Percentiles rank a stretch among this genome's conserved stretches.
Evolutionary conservation across 2,888 invertebrate genomes (phyloP).

Genomic region (Lochmaea capreae): DNA sequence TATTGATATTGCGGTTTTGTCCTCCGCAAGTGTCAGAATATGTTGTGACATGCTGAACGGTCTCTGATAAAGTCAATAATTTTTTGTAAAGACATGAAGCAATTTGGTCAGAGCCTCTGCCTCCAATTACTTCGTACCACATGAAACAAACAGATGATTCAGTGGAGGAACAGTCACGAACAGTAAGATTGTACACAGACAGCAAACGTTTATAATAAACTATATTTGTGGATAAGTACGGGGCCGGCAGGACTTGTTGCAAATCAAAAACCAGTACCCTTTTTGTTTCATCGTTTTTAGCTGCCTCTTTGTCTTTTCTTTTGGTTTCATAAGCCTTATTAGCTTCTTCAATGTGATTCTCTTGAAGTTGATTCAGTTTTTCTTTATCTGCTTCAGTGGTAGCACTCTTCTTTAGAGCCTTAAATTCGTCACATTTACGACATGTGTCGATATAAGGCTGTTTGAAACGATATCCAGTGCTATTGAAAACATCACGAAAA

Average conservation of each 20-base stretch:
- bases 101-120: constrained; percentile 26
- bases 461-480: no score
- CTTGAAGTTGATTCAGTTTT: no score
- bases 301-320: no score
- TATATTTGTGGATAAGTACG: constrained; percentile 24
- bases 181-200: constrained; percentile 37
- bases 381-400: no score
- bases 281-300: no score
- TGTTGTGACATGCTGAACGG: constrained; percentile 33
- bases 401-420: no score
- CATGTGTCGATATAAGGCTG: no score
- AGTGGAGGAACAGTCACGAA: constrained; percentile 28
- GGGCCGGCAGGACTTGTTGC: constrained; percentile 31
- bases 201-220: constrained; percentile 41
- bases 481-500: no score
- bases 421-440: no score
- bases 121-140: constrained; percentile 36
- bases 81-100: constrained; percentile 42
- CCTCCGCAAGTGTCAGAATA: constrained; percentile 49
- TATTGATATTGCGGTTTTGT: constrained; percentile 47
- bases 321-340: no score
- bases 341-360: no score
- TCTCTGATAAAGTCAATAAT: constrained; percentile 36
- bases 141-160: constrained; percentile 20
- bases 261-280: constrained; percentile 20